These are phyloP conservation scores for Eulithis testata DNA, from an alignment of 2,888 invertebrate genomes.

Conservation along the genomic window DNA sequence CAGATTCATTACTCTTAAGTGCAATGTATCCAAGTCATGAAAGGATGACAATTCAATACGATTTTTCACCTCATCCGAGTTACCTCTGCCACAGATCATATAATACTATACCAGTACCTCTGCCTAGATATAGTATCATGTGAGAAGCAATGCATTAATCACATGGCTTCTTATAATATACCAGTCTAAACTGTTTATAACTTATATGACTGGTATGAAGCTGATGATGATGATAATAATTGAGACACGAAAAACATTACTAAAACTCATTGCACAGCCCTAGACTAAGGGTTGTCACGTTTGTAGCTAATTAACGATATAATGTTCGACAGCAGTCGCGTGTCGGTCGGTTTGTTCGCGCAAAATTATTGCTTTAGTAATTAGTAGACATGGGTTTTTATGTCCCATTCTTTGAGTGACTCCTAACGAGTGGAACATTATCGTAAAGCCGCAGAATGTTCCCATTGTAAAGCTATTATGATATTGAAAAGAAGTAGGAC, in stretches of 20 bases:
- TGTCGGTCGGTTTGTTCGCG: constrained; percentile 39
- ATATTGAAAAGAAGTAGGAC: constrained; percentile 29
- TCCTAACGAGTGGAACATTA: constrained; percentile 43
- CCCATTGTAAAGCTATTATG: constrained; percentile 28
- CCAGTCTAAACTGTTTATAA: too few relatives aligned
- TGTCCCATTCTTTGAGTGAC: constrained; percentile 50
- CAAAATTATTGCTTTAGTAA: constrained; percentile 50
- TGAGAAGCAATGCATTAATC: too few relatives aligned
- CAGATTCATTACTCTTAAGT: too few relatives aligned
- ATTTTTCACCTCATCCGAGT: too few relatives aligned
- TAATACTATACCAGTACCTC: too few relatives aligned
- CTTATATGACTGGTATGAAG: too few relatives aligned
- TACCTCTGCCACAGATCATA: too few relatives aligned
- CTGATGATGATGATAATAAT: too few relatives aligned
- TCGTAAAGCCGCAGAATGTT: constrained; percentile 34
- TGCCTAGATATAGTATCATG: too few relatives aligned
- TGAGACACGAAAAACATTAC: background rate
- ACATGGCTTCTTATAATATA: too few relatives aligned
- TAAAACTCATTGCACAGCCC: constrained; percentile 16
- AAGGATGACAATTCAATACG: too few relatives aligned
- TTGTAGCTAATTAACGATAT: constrained; percentile 45
- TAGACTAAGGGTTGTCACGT: constrained; percentile 29
- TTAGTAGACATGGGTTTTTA: constrained; percentile 56
- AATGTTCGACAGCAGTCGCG: constrained; percentile 46
- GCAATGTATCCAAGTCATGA: too few relatives aligned